Base-by-base conservation (phyloP, 2,113 vertebrate species). In the Leuciscus idus region DNA sequence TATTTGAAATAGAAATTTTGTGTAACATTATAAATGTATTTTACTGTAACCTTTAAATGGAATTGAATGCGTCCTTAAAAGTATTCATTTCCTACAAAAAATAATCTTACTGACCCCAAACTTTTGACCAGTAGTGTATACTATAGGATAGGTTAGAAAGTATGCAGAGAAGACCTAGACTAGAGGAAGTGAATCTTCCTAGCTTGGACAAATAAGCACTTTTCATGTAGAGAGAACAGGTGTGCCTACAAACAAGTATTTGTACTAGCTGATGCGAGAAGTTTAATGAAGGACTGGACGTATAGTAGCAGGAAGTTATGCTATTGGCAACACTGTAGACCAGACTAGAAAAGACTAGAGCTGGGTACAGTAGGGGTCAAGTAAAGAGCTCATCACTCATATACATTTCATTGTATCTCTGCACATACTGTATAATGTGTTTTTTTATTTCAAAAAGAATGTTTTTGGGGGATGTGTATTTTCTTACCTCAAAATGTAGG, bases 401-500 rank as follows among this genome's bases (percentile, higher is more conserved):
- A 72, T 23, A 72, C 21, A 72, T 39, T 23, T 72, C 19, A 43
- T 72, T 72, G 19, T 72, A 72, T 23, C 19, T 39, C 9, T 72
- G 33, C 19, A 66, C 17, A 70, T 70, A 72, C 21, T 43, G 19
- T 39, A 72, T 39, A 72, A 72, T 72, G 68, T 72, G 33, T 72
- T 39, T 11, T 23, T 23, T 72, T 10, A 10, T n/a, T 61, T 26
- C 7, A 10, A 2, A 4, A 23, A 39, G 0, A 39, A 43, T 23
- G 36, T 43, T 72, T 43, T 72, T 10, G 17, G 68, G 66, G 19
- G 10, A 12, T 72, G 10, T 72, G 68, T 43, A 30, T 77, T 30
- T 33, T 55, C 26, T 92, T 92, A 98, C 98, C 98, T 97, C 92
- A 96, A 94, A 87, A 96, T 96, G 93, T 97, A 99, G 86, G 95